A percentile compares a stretch with the other conserved stretches of the same genome.
Evolutionary conservation across 2,797 vertebrate species (phyloP).

Genomic region (Garrulus glandarius): DNA sequence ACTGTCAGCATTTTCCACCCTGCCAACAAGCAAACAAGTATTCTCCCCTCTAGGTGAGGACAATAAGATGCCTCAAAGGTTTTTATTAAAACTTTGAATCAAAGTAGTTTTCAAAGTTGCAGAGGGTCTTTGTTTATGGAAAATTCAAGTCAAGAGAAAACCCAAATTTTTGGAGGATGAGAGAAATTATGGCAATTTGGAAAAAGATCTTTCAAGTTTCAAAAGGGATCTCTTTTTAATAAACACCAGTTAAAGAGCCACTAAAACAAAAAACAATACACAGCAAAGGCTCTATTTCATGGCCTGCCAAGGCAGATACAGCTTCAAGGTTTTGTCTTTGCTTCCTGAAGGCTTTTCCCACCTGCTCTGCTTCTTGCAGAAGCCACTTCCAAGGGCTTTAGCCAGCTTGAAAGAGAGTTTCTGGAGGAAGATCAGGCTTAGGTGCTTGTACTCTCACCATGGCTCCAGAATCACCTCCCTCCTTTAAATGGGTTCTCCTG

Average conservation of each 20-base stretch:
- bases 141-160: background rate
- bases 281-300: background rate
- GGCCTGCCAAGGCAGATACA: background rate
- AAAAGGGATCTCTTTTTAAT: background rate
- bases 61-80: background rate
- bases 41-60: background rate
- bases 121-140: background rate
- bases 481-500: background rate
- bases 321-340: background rate
- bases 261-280: background rate
- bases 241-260: background rate
- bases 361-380: background rate
- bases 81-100: background rate
- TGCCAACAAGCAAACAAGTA: background rate
- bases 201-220: background rate
- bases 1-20: background rate
- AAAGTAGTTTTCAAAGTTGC: background rate
- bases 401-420: background rate
- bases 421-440: background rate
- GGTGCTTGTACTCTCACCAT: background rate
- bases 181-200: background rate
- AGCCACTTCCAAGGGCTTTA: background rate
- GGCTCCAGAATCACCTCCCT: fast-evolving
- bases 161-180: background rate
- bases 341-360: background rate